Evolutionary conservation across 1,140 invertebrate species (phyloP).

Genomic region (Camponotus floridanus): DNA sequence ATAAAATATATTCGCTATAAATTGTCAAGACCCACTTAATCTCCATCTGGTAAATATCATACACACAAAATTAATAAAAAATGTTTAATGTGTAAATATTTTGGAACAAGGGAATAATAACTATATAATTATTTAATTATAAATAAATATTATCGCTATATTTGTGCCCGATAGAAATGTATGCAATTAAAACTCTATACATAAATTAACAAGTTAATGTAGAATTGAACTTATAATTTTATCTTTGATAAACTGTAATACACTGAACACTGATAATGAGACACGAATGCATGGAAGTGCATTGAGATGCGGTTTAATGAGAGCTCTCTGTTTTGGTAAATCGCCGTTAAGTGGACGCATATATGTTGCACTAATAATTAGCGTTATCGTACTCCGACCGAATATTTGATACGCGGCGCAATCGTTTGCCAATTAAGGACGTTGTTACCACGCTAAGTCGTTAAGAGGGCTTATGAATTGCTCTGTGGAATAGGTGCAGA

Average conservation of each 20-base stretch:
- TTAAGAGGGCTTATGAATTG: constrained; percentile 53
- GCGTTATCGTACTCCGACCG: neutral
- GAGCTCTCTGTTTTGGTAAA: neutral
- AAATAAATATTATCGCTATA: neutral
- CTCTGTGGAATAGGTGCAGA: constrained; percentile 8
- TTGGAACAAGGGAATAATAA: no score
- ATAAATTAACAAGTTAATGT: neutral
- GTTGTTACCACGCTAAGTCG: constrained; percentile 1
- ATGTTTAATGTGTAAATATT: no score
- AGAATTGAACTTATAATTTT: neutral
- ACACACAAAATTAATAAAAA: no score
- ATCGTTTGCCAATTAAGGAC: constrained; percentile 47
- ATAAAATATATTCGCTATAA: neutral
- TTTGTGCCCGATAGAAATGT: neutral
- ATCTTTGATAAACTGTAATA: neutral
- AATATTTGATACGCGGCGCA: constrained; percentile 19
- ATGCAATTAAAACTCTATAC: neutral
- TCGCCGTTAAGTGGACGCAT: constrained; percentile 24
- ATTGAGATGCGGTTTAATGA: neutral
- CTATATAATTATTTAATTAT: neutral
- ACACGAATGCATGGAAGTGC: neutral
- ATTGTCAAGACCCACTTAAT: neutral
- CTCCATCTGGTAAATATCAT: neutral
- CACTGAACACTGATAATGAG: neutral
- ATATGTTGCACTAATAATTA: constrained; percentile 51